phyloP scores from a whole-genome alignment of 1,140 invertebrate species.

The Trissolcus basalis region DNA sequence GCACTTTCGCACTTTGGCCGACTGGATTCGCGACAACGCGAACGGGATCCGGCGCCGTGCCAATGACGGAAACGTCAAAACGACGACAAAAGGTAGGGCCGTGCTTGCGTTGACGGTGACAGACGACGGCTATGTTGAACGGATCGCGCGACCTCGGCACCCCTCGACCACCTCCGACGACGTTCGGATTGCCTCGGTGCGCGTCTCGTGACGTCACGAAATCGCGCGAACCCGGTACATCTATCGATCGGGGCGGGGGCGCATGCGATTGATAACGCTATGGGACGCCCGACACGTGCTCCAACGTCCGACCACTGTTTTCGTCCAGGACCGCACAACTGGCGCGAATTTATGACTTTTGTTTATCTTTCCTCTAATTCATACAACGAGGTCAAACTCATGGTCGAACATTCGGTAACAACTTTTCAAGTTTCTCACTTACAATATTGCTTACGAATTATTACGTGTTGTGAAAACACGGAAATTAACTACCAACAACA shows the following conservation, averaged over 20 bases:
- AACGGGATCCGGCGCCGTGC: slow-evolving; percentile 30
- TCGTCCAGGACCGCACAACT: neutral
- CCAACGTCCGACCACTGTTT: slow-evolving; percentile 15
- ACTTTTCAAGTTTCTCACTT: too few relatives aligned
- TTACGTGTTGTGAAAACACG: too few relatives aligned
- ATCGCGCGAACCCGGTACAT: slow-evolving; percentile 63
- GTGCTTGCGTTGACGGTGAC: slow-evolving; percentile 63
- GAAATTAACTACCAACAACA: too few relatives aligned
- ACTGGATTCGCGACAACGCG: slow-evolving; percentile 15
- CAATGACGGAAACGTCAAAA: slow-evolving; percentile 63
- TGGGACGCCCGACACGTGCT: slow-evolving; percentile 65
- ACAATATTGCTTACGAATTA: too few relatives aligned
- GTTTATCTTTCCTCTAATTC: too few relatives aligned
- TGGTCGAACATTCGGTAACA: too few relatives aligned
- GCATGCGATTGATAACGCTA: slow-evolving; percentile 66
- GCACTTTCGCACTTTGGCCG: too few relatives aligned
- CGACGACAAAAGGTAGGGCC: slow-evolving; percentile 63
- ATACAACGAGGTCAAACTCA: too few relatives aligned
- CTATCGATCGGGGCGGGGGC: slow-evolving; percentile 71
- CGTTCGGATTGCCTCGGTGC: slow-evolving; percentile 62
- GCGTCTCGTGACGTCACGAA: slow-evolving; percentile 64
- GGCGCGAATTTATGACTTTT: too few relatives aligned
- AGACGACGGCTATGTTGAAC: slow-evolving; percentile 55
- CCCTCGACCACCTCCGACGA: slow-evolving; percentile 56
- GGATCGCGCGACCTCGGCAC: slow-evolving; percentile 64